Conservation (phyloP, 2,888 invertebrate genomes). For the Sminthurinus aureus region DNA sequence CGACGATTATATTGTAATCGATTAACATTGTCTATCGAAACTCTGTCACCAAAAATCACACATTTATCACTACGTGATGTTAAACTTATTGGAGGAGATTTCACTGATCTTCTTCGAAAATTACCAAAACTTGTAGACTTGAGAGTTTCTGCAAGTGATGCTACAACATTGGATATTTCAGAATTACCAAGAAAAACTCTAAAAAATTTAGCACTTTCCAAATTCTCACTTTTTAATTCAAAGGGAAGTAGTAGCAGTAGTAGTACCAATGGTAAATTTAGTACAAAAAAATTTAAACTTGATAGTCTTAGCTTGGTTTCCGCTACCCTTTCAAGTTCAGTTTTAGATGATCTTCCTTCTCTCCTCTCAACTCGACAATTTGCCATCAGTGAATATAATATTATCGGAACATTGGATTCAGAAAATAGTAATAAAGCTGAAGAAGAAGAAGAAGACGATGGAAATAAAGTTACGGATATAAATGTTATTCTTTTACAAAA, state of each 20-base stretch:
- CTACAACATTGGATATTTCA: constrained; percentile 13
- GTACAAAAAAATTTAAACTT: constrained; percentile 24
- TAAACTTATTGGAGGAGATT: constrained; percentile 27
- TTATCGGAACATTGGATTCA: too few relatives aligned
- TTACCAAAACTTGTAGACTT: constrained; percentile 31
- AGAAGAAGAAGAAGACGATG: constrained; percentile 20
- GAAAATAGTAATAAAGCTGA: too few relatives aligned
- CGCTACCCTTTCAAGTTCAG: not conserved
- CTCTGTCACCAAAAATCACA: constrained; percentile 28
- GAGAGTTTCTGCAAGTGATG: constrained; percentile 17
- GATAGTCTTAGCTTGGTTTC: constrained; percentile 11
- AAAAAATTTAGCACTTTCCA: constrained; percentile 32
- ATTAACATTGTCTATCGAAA: constrained; percentile 18
- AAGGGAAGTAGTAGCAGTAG: too few relatives aligned
- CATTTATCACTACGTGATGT: constrained; percentile 38
- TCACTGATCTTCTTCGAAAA: constrained; percentile 16
- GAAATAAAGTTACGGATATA: too few relatives aligned
- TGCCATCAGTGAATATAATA: constrained; percentile 30
- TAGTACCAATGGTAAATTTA: not conserved
- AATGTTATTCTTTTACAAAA: not conserved
- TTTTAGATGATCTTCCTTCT: not conserved
- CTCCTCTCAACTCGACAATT: constrained; percentile 12
- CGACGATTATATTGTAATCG: constrained; percentile 33
- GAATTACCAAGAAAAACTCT: constrained; percentile 24
- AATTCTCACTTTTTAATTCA: constrained; percentile 5